Evolutionary conservation across 2,888 invertebrate genomes (phyloP).

Genomic region (Nephrocerus scutellatus): DNA sequence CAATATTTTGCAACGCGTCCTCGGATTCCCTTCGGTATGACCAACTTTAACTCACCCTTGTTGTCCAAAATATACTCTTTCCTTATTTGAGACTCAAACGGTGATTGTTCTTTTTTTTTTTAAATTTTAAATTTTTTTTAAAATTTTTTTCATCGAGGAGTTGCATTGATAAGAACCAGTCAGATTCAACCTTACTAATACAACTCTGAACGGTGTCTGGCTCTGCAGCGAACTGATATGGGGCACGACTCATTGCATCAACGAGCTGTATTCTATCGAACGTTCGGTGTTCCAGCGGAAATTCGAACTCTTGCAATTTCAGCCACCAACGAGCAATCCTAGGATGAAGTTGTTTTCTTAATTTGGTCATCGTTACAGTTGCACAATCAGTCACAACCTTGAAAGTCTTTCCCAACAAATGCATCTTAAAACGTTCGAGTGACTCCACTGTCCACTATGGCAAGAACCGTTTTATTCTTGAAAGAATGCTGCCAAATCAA

Average conservation of each 20-base stretch:
- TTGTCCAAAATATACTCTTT: background rate
- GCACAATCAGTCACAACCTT: slow-evolving; percentile 21
- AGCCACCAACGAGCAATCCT: slow-evolving; percentile 7
- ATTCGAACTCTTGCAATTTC: slow-evolving; percentile 5
- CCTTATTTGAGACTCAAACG: background rate
- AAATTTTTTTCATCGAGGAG: background rate
- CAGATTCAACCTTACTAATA: background rate
- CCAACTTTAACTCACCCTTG: background rate
- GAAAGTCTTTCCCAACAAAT: slow-evolving; percentile 33
- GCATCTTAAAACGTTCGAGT: slow-evolving; percentile 34
- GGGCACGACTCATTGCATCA: slow-evolving; percentile 6
- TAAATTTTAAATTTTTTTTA: background rate
- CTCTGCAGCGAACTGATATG: background rate
- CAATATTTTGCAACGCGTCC: slow-evolving; percentile 1
- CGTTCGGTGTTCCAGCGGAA: slow-evolving; percentile 1
- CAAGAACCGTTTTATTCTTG: no score
- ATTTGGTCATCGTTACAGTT: background rate
- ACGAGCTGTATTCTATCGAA: slow-evolving; percentile 6
- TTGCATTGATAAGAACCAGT: background rate
- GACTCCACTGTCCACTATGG: no score
- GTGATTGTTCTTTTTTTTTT: background rate
- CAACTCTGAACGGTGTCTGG: background rate
- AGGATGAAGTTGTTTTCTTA: background rate
- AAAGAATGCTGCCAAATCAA: no score
- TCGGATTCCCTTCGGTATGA: slow-evolving; percentile 1